phyloP scores from a whole-genome alignment of 2,113 vertebrate species.

The Clinocottus analis region DNA sequence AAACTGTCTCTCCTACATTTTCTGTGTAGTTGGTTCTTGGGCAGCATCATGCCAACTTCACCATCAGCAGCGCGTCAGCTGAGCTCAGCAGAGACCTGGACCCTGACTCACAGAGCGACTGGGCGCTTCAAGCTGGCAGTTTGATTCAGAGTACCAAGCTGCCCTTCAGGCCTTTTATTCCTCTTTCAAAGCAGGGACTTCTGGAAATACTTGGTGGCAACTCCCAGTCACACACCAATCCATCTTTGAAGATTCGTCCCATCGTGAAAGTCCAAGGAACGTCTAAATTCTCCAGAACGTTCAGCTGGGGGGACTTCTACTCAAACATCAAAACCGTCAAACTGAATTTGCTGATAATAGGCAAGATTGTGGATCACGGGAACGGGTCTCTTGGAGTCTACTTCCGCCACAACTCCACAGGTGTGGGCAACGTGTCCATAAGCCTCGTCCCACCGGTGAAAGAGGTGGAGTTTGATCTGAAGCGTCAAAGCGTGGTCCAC shows the following conservation, averaged over 20 bases:
- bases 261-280: slow-evolving; percentile 52
- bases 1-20: slow-evolving; percentile 4
- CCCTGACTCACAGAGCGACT: slow-evolving; percentile 35
- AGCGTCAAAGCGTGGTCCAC: slow-evolving; percentile 91
- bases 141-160: slow-evolving; percentile 72
- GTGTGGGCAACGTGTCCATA: slow-evolving; percentile 92
- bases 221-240: slow-evolving; percentile 16
- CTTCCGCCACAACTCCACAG: slow-evolving; percentile 92
- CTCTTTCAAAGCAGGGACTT: slow-evolving; percentile 47
- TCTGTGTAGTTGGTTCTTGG: slow-evolving; percentile 59
- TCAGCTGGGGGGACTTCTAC: slow-evolving; percentile 93
- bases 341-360: slow-evolving; percentile 90
- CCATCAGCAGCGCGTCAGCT: slow-evolving; percentile 20
- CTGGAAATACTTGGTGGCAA: slow-evolving; percentile 35
- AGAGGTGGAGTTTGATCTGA: slow-evolving; percentile 89
- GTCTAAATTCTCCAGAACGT: slow-evolving; percentile 85
- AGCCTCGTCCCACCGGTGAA: slow-evolving; percentile 90
- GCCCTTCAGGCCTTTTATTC: slow-evolving; percentile 65
- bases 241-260: slow-evolving; percentile 45
- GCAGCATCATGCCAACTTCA: slow-evolving; percentile 34
- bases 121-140: slow-evolving; percentile 45
- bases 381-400: slow-evolving; percentile 92
- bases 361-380: slow-evolving; percentile 93
- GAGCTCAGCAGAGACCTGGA: slow-evolving; percentile 26
- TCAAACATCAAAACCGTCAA: slow-evolving; percentile 95